Evolutionary conservation across 2,888 invertebrate genomes (phyloP).

Genomic region (Palloptera scutellata): DNA sequence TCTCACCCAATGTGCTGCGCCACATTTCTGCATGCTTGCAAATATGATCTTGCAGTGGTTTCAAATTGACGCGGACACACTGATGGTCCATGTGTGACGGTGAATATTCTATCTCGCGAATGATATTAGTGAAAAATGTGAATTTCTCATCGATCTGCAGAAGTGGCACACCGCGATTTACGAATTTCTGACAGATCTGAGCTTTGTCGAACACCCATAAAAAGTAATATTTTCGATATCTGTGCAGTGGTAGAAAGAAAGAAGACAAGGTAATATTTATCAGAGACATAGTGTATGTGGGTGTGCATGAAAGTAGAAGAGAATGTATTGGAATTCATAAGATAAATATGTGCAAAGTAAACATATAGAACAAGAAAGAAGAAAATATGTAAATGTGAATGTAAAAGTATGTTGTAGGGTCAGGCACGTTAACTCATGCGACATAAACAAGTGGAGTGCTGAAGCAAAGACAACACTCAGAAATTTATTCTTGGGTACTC

Average conservation of each 20-base stretch:
- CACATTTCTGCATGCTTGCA: conserved; percentile 81
- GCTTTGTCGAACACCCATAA: conserved; percentile 81
- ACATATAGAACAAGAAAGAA: conserved; percentile 10
- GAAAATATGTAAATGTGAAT: conserved; percentile 19
- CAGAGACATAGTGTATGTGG: not conserved
- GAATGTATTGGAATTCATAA: not conserved
- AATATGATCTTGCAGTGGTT: conserved; percentile 74
- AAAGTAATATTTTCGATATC: conserved; percentile 78
- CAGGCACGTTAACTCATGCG: not conserved
- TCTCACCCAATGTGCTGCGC: conserved; percentile 77
- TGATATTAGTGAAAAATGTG: conserved; percentile 80
- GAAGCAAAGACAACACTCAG: conserved; percentile 3
- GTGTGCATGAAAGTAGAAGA: not conserved
- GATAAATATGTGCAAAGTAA: conserved; percentile 9
- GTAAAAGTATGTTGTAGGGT: too few species aligned
- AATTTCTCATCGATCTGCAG: conserved; percentile 82
- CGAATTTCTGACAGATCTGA: conserved; percentile 79
- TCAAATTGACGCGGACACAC: conserved; percentile 76
- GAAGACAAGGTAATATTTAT: not conserved
- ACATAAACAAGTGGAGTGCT: not conserved
- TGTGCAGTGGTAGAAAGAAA: conserved; percentile 46
- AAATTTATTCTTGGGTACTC: too few species aligned
- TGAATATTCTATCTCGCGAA: conserved; percentile 71
- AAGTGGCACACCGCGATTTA: conserved; percentile 71
- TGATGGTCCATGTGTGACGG: conserved; percentile 71